Evolutionary conservation across 1,140 invertebrate species (phyloP), one percentile per base, ranked within the genome.

Genomic region (Ylistrum balloti): DNA sequence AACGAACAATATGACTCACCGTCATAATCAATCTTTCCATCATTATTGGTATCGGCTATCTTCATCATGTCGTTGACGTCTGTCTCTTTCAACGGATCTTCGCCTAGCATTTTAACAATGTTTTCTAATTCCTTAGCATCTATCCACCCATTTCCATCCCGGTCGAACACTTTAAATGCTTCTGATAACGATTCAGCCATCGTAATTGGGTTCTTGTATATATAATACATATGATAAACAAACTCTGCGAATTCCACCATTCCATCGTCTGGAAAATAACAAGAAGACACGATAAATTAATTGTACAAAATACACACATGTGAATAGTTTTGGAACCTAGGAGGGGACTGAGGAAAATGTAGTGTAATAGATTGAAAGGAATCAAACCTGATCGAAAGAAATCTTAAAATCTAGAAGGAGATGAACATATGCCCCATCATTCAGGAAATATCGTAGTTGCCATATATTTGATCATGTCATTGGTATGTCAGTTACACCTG

Each of bases 11-110:
- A n/a, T n/a, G n/a, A n/a, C n/a, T 86, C 32, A 90, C 90, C 90
- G 33, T 88, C 32, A 22, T 88, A 74, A 90, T 90, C 90, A 88
- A 90, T 86, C 86, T 90, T 88, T 45, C 90, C 90, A 86, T 90
- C 87, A 28, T 86, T 38, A 34, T 90, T 90, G 33, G 48, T 88
- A 74, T 90, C 90, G 0, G 87, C 90, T 33, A 88, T 11, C 7
- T 88, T 33, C 87, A 90, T 88, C 38, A 90, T 41, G 17, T 85
- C 38, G n/a, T 38, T 38, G 33, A 90, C 88, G 86, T 90, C 90
- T 86, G 28, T 86, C 9, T 90, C 90, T 22, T 32, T 32, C 33
- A 90, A 22, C 9, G 90, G 90, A 10, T 90, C 87, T 2, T 87
- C 87, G 56, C 56, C 56, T 9, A 74, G 56, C 1, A 28, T 74